Base-by-base conservation (phyloP, 2,113 vertebrate genomes). In the Microtus richardsoni region DNA sequence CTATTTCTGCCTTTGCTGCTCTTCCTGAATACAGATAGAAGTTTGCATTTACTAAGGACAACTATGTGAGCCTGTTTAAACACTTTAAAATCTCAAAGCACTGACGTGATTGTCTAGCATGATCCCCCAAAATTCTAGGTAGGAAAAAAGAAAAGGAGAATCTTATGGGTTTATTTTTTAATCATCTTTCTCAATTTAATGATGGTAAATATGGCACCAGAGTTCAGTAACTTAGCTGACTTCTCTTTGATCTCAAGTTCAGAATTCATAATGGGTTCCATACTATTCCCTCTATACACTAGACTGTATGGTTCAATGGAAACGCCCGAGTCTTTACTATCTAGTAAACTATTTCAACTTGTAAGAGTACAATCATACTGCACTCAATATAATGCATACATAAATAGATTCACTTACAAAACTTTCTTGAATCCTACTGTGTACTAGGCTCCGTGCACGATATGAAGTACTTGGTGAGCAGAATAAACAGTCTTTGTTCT, bases 11-110 rank as follows among this genome's bases (percentile, higher is more conserved):
- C 62, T 92, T 88, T 60, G 6, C 4, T 88, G 80, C 71, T 92
- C 85, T 95, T 91, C 82, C 47, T 87, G 22, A 17, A 64, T 92
- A 92, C 19, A 79, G 22, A 80, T 11, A 74, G 7, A 85, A 82
- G 82, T 89, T 95, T 95, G 28, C 62, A 80, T 54, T 95, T 93
- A 80, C 85, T 71, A 79, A 52, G 70, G 30, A 79, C 33, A 66
- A 62, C 21, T 60, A 21, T 66, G 0, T 88, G 89, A 82, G 64
- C 80, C 64, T 90, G 10, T 74, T 58, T 54, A 70, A 93, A 78
- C 92, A 71, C 24, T 52, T 91, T 70, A 93, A 74, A 24, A 60
- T 93, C 90, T 49, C 47, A 90, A 85, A 93, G 44, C 49, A 54
- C 22, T 87, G 49, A 54, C n/a, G 80, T 17, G 4, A 91, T 74